A percentile compares a stretch with the other conserved stretches of the same genome.
phyloP scores from a whole-genome alignment of 1,140 invertebrate genomes.

The Odontomachus brunneus region DNA sequence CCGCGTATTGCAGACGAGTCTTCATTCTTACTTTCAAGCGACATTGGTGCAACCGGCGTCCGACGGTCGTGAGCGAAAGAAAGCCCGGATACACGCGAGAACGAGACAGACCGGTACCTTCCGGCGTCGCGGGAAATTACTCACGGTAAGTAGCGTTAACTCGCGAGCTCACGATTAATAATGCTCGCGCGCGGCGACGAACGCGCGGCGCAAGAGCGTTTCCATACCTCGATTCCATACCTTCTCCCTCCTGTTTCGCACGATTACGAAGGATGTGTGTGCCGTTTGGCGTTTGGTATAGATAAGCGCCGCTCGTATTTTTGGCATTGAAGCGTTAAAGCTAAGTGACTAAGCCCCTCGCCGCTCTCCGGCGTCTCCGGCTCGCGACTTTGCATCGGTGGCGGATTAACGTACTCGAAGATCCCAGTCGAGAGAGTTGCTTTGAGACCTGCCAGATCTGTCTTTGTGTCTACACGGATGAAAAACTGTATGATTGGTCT shows the following conservation, averaged over 20 bases:
- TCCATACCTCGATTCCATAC: not conserved
- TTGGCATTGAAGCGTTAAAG: conserved; percentile 82
- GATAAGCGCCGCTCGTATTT: conserved; percentile 65
- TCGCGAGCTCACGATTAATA: conserved; percentile 46
- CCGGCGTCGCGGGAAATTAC: conserved; percentile 54
- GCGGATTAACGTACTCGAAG: not conserved
- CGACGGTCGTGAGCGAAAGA: conserved; percentile 35
- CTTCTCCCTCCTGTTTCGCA: not conserved
- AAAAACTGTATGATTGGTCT: too few relatives aligned
- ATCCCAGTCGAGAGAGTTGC: not conserved
- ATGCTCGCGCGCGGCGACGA: conserved; percentile 17
- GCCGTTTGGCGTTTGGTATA: conserved; percentile 47
- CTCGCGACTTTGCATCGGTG: conserved; percentile 11
- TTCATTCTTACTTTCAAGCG: too few relatives aligned
- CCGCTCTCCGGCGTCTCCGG: conserved; percentile 9
- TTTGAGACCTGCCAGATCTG: not conserved
- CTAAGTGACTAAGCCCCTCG: conserved; percentile 80
- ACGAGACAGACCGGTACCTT: conserved; percentile 44
- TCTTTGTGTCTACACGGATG: too few relatives aligned
- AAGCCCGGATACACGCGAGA: conserved; percentile 46
- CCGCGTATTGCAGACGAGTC: too few relatives aligned
- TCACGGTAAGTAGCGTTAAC: conserved; percentile 45
- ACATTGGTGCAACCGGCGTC: conserved; percentile 12
- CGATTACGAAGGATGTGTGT: conserved; percentile 34
- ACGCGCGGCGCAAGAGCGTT: conserved; percentile 9